phyloP scores from a whole-genome alignment of 2,888 invertebrate species.

The Liodrosophila aerea region DNA sequence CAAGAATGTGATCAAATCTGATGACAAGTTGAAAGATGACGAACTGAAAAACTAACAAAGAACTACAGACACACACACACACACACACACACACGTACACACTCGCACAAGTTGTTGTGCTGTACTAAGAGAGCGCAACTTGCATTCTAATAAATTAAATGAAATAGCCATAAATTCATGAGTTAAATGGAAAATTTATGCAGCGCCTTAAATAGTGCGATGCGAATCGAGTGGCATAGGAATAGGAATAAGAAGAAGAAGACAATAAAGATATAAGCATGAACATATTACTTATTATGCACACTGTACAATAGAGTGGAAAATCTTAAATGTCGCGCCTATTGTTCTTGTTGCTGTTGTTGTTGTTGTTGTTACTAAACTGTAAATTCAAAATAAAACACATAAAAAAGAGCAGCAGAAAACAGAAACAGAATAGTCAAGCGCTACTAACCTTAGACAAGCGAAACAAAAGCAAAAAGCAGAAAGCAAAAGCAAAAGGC shows the following conservation, averaged over 20 bases:
- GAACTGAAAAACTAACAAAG: constrained; percentile 6
- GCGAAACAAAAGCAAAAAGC: constrained; percentile 50
- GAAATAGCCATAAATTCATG: constrained; percentile 54
- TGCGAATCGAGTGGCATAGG: constrained; percentile 11
- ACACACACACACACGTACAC: constrained; percentile 25
- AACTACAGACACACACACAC: constrained; percentile 8
- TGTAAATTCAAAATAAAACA: constrained; percentile 73
- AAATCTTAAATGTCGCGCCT: constrained; percentile 50
- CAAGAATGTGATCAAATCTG: constrained; percentile 5
- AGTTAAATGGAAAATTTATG: constrained; percentile 63
- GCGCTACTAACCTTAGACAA: constrained; percentile 61
- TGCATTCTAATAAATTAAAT: constrained; percentile 66
- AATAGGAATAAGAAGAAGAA: constrained; percentile 18
- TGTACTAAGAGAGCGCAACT: constrained; percentile 32
- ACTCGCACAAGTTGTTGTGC: not conserved
- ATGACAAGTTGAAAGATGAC: not conserved
- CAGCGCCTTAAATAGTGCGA: constrained; percentile 60
- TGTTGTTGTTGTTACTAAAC: constrained; percentile 53
- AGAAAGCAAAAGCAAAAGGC: constrained; percentile 31
- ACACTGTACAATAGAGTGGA: constrained; percentile 43
- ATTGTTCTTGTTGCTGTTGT: constrained; percentile 18
- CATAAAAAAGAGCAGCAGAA: constrained; percentile 44
- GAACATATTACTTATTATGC: constrained; percentile 13
- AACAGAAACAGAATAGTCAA: constrained; percentile 54
- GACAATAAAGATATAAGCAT: constrained; percentile 29